Conservation (phyloP, 2,113 vertebrate species). For the Larimichthys crocea region DNA sequence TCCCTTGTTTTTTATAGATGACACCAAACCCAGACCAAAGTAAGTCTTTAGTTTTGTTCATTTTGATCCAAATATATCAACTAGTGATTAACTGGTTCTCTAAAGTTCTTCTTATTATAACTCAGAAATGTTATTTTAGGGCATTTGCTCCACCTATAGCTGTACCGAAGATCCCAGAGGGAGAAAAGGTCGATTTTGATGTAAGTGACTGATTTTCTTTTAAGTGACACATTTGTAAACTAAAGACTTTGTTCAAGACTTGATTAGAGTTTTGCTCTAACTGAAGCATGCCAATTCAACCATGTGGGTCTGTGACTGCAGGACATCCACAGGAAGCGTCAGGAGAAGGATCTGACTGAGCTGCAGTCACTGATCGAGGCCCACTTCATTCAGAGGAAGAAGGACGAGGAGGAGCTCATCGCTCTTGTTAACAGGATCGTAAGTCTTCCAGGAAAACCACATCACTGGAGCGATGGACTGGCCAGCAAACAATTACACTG, state of each 20-base stretch:
- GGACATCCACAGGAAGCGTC: conserved; percentile 94
- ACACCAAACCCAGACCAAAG: conserved; percentile 81
- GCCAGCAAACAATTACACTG: conserved; percentile 42
- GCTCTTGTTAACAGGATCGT: conserved; percentile 91
- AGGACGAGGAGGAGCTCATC: conserved; percentile 91
- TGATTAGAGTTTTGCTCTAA: neutral
- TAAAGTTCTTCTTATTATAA: conserved; percentile 6
- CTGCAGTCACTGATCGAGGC: conserved; percentile 93
- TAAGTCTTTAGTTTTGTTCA: conserved; percentile 58
- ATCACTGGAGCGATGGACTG: conserved; percentile 23
- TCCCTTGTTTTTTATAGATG: conserved; percentile 63
- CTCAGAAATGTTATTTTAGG: conserved; percentile 36
- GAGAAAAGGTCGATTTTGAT: conserved; percentile 85
- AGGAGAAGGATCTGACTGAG: conserved; percentile 92
- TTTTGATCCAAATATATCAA: conserved; percentile 1
- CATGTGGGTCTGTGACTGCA: conserved; percentile 56
- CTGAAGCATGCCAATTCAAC: neutral
- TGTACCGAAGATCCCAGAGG: conserved; percentile 82
- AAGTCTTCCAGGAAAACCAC: conserved; percentile 70
- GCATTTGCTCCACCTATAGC: conserved; percentile 71
- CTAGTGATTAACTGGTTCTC: neutral
- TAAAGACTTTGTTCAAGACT: neutral
- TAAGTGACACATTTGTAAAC: neutral
- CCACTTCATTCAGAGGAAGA: conserved; percentile 93
- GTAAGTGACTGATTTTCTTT: conserved; percentile 64